Evolutionary conservation across 2,113 vertebrate species (phyloP), one percentile per base, ranked within the genome.

Genomic region (Coregonus clupeaformis): DNA sequence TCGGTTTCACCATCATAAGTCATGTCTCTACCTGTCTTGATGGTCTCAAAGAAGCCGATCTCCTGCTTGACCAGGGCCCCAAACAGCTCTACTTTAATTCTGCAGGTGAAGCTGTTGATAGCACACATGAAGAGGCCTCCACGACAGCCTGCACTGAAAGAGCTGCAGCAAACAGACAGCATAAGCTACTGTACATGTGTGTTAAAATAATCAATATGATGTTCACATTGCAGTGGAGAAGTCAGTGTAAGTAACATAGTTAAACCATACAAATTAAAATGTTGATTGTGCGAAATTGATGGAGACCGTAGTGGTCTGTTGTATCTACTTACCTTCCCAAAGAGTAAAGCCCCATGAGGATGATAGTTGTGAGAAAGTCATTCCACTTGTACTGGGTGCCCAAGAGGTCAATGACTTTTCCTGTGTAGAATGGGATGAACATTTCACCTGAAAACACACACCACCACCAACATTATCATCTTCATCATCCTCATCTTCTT

Each of bases 401-500:
- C 0, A 96, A 88, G 86, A 94, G 94, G 88, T 97, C 95, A 0
- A 94, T 95, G 71, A 97, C 86, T 2, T 75, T 91, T 0, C 96
- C 96, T 0, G 92, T 95, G 76, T 91, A 97, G 30, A 81, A 89
- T 0, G 90, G 90, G 77, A 97, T 87, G 45, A 90, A 91, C 27
- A 90, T 90, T 5, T 94, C 83, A 73, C 81, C 94, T 93, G 86
- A 73, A 30, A 9, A 64, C n/a, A 30, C 30, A 29, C 16, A 29
- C 7, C 42, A 3, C 32, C 18, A 45, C 45, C 18, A 36, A 36
- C 14, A 42, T 69, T 45, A 18, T 55, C 22, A 47, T 24, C 16
- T 7, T 49, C 36, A 42, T 55, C 36, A 30, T 60, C 24, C 13
- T 60, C 13, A 68, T 16, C 60, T n/a, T n/a, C n/a, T n/a, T n/a